Percentiles rank a stretch among this genome's conserved stretches.
Evolutionary conservation across 2,888 invertebrate genomes (phyloP).

Genomic region (Hypolimnas misippus): DNA sequence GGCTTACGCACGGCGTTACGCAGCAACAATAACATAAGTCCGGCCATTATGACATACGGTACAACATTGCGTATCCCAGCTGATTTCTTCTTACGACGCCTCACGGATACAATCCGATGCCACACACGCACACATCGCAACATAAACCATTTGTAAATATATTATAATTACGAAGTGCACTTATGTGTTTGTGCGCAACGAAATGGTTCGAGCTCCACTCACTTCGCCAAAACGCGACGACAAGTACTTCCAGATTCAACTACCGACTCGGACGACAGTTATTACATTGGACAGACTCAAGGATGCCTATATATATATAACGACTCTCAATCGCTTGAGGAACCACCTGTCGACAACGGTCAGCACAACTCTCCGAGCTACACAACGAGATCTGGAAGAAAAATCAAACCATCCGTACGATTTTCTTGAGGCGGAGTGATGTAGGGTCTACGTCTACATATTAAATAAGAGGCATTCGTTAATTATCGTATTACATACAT

Average conservation of each 20-base stretch:
- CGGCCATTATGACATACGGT: slow-evolving; percentile 58
- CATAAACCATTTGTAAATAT: slow-evolving; percentile 10
- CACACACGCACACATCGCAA: neutral
- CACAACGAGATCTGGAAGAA: too few species aligned
- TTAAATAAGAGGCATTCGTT: too few species aligned
- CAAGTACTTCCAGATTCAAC: slow-evolving; percentile 10
- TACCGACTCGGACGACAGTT: neutral
- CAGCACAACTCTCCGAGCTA: too few species aligned
- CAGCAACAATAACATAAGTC: neutral
- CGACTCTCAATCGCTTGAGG: too few species aligned
- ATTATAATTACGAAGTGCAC: slow-evolving; percentile 13
- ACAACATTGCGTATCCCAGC: slow-evolving; percentile 45
- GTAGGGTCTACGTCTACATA: too few species aligned
- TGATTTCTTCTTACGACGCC: slow-evolving; percentile 40
- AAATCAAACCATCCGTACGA: neutral
- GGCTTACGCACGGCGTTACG: slow-evolving; percentile 2
- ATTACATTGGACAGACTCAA: slow-evolving; percentile 4
- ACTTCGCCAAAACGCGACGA: slow-evolving; percentile 3
- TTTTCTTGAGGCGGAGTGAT: too few species aligned
- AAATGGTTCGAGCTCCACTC: slow-evolving; percentile 14
- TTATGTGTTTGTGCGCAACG: slow-evolving; percentile 15
- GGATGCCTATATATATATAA: neutral
- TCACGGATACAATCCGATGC: neutral
- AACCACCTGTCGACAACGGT: too few species aligned
- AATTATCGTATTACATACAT: too few species aligned